These are phyloP conservation scores for Tachina fera DNA, from an alignment of 2,888 invertebrate genomes.

Conservation along the genomic window DNA sequence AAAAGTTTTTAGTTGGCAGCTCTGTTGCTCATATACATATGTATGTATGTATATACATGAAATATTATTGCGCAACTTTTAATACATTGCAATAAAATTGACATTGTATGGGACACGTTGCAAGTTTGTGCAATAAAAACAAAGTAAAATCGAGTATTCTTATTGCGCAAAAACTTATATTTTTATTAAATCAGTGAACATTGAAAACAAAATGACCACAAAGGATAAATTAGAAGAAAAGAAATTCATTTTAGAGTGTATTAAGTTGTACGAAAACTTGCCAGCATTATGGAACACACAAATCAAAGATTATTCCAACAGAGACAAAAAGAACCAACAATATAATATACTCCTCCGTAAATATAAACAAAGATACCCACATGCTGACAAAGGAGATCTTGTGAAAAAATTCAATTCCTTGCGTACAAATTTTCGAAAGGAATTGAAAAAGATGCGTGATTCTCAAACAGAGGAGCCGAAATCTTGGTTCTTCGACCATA, in stretches of 20 bases:
- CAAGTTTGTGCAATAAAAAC: slow-evolving; percentile 18
- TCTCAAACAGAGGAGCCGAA: slow-evolving; percentile 42
- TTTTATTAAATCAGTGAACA: neutral
- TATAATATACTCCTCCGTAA: slow-evolving; percentile 45
- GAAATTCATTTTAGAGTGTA: slow-evolving; percentile 40
- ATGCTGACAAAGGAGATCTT: slow-evolving; percentile 42
- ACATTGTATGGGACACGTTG: neutral
- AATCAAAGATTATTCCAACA: slow-evolving; percentile 49
- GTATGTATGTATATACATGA: neutral
- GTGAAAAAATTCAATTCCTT: slow-evolving; percentile 50
- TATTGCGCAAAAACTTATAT: neutral
- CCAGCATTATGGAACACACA: slow-evolving; percentile 55
- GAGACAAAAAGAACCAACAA: slow-evolving; percentile 44
- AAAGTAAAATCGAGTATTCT: neutral
- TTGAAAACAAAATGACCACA: slow-evolving; percentile 7
- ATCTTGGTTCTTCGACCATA: slow-evolving; percentile 53
- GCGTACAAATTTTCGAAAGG: slow-evolving; percentile 58
- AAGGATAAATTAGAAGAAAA: slow-evolving; percentile 37
- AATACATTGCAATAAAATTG: slow-evolving; percentile 8
- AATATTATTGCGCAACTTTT: slow-evolving; percentile 39
- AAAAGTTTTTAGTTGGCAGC: slow-evolving; percentile 17
- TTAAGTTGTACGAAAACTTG: slow-evolving; percentile 42
- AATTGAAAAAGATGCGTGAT: slow-evolving; percentile 31
- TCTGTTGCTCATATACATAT: neutral
- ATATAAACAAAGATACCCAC: slow-evolving; percentile 28